Base-by-base conservation (phyloP, 2,797 vertebrate genomes). In the Platyrinchus mystaceus region DNA sequence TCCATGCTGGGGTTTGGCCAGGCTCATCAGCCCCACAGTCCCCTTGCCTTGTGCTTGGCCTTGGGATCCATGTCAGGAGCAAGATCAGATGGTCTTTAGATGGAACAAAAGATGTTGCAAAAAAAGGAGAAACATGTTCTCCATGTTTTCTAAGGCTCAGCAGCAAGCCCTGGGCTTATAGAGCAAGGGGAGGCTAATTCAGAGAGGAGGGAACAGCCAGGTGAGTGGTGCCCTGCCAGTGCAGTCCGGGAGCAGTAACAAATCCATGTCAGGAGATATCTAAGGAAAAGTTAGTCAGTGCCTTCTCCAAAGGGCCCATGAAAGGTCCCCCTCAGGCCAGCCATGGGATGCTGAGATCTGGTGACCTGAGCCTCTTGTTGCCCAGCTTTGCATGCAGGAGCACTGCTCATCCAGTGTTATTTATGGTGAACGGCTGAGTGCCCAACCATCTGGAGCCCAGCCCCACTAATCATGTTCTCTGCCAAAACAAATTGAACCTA, bases 401-500 rank as follows among this genome's bases (percentile, higher is more conserved):
- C 85, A 26, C 37, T 2, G 10, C 86, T 85, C 74, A 70, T 68
- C 52, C 86, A 71, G 44, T 1, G 3, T 91, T 95, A 95, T 95
- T 95, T 92, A 92, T 28, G 34, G 86, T 1, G 12, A 95, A 74
- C 53, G 60, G 90, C 94, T 94, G 88, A 89, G 86, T 9, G 84
- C 88, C 88, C 93, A 94, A 93, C 96, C 95, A 95, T 96, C 94
- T 97, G 96, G 95, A 96, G 89, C 71, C 58, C 96, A 85, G 75
- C 96, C 93, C 93, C 86, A 85, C 79, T 95, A 96, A 97, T 97
- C 90, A 64, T 70, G 88, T 90, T 81, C 86, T 92, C 81, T 97
- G 95, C 95, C 95, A 96, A 96, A 95, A 77, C 82, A 97, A 93
- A 97, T 83, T 89, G 74, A 89, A 94, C 68, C 68, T 95, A 97